Evolutionary conservation across 2,888 invertebrate species (phyloP).

Genomic region (Heteromyza rotundicornis): DNA sequence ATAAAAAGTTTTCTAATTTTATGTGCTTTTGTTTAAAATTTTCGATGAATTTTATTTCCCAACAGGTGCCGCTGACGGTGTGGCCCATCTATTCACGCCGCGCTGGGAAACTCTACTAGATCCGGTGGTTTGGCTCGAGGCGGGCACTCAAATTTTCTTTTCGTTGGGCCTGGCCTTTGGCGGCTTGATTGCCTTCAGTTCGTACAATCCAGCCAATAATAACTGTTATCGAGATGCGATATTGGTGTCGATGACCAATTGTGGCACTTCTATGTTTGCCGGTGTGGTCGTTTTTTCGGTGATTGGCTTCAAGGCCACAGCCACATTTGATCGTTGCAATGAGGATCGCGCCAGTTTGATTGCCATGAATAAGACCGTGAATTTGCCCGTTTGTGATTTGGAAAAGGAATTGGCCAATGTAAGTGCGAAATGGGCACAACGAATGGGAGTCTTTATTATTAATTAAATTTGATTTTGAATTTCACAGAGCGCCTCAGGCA

Average conservation of each 20-base stretch:
- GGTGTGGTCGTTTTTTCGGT: slow-evolving; percentile 96
- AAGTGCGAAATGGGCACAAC: no score
- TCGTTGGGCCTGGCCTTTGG: slow-evolving; percentile 95
- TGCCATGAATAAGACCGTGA: slow-evolving; percentile 69
- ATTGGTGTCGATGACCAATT: slow-evolving; percentile 90
- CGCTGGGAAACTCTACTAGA: slow-evolving; percentile 90
- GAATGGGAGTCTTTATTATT: neutral
- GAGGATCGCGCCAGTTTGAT: slow-evolving; percentile 65
- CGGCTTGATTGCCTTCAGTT: slow-evolving; percentile 89
- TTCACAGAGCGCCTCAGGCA: slow-evolving; percentile 89
- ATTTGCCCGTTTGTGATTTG: slow-evolving; percentile 78
- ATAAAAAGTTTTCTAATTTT: neutral
- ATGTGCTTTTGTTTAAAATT: neutral
- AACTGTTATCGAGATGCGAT: slow-evolving; percentile 95
- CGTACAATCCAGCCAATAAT: slow-evolving; percentile 96
- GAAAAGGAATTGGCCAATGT: slow-evolving; percentile 89
- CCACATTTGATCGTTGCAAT: slow-evolving; percentile 59
- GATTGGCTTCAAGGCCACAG: slow-evolving; percentile 82
- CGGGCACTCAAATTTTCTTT: slow-evolving; percentile 97
- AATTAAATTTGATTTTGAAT: neutral
- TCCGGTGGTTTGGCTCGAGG: slow-evolving; percentile 96
- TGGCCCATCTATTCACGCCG: slow-evolving; percentile 88
- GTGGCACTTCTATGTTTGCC: slow-evolving; percentile 95
- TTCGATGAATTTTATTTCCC: neutral
- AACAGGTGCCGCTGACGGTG: slow-evolving; percentile 70